Percentiles rank a stretch among this genome's conserved stretches.
Conservation (phyloP, 2,113 vertebrate species). For the Prietella phreatophila region DNA sequence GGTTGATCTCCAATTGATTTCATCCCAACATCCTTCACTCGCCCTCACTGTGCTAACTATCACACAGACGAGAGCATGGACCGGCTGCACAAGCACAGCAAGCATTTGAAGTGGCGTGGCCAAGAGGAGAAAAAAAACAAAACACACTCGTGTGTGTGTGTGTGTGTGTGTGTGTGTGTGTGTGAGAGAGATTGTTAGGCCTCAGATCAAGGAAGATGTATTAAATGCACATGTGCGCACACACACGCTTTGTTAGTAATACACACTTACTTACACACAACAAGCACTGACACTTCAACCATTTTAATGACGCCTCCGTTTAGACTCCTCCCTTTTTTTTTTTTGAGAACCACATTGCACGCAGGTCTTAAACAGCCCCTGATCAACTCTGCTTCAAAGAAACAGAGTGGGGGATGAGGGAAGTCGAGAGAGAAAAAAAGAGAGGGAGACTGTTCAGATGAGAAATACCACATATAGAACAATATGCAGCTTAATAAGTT, state of each 20-base stretch:
- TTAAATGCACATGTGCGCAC: neutral
- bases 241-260: neutral
- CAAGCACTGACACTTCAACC: slow-evolving; percentile 1
- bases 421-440: neutral
- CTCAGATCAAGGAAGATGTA: neutral
- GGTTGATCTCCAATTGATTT: slow-evolving; percentile 25
- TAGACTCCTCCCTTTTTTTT: slow-evolving; percentile 55
- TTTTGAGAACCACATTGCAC: slow-evolving; percentile 63
- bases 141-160: neutral
- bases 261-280: neutral
- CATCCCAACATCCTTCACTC: slow-evolving; percentile 59
- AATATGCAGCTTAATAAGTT: neutral
- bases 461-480: neutral
- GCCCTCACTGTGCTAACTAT: slow-evolving; percentile 41
- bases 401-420: neutral
- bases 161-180: too few relatives aligned
- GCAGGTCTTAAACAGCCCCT: slow-evolving; percentile 72
- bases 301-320: slow-evolving; percentile 72
- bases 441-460: neutral
- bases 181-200: slow-evolving; percentile 39
- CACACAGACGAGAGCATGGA: slow-evolving; percentile 41
- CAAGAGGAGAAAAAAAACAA: slow-evolving; percentile 19
- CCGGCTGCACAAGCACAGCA: neutral
- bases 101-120: slow-evolving; percentile 27
- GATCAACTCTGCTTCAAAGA: slow-evolving; percentile 61